Evolutionary conservation across 2,888 invertebrate species (phyloP).

Genomic region (Phlogophora meticulosa): DNA sequence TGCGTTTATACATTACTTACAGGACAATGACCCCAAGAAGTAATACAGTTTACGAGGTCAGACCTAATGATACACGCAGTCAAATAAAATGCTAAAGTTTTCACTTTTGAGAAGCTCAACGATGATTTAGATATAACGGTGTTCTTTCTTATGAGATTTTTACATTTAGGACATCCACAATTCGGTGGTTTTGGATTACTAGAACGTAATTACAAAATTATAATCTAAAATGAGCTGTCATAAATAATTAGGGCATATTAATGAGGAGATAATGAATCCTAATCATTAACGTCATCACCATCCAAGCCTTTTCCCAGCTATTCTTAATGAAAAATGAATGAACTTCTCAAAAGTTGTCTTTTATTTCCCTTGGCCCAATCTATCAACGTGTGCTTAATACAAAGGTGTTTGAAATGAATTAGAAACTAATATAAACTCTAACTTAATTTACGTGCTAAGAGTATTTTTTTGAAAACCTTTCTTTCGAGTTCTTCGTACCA

Average conservation of each 20-base stretch:
- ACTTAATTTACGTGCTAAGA: conserved; percentile 69
- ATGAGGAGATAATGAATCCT: conserved; percentile 27
- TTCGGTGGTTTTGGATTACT: conserved; percentile 57
- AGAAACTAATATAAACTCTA: conserved; percentile 55
- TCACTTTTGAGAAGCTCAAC: conserved; percentile 20
- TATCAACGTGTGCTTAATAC: conserved; percentile 47
- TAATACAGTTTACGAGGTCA: neutral
- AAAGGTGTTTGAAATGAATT: conserved; percentile 49
- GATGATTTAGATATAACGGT: conserved; percentile 35
- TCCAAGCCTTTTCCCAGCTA: no score
- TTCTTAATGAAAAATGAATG: conserved; percentile 2
- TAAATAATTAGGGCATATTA: conserved; percentile 15
- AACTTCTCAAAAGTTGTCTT: conserved; percentile 16
- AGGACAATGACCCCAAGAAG: conserved; percentile 25
- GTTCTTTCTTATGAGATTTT: conserved; percentile 40
- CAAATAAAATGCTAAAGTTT: neutral
- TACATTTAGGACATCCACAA: conserved; percentile 55
- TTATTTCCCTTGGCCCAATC: conserved; percentile 35
- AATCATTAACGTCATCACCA: no score
- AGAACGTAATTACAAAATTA: conserved; percentile 53
- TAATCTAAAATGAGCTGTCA: conserved; percentile 48
- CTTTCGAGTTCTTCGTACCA: conserved; percentile 65
- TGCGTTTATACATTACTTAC: conserved; percentile 1
- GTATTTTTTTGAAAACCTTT: conserved; percentile 72
- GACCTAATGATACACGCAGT: neutral